Conservation (phyloP, 2,113 vertebrate species). For the Catharus bicknelli region DNA sequence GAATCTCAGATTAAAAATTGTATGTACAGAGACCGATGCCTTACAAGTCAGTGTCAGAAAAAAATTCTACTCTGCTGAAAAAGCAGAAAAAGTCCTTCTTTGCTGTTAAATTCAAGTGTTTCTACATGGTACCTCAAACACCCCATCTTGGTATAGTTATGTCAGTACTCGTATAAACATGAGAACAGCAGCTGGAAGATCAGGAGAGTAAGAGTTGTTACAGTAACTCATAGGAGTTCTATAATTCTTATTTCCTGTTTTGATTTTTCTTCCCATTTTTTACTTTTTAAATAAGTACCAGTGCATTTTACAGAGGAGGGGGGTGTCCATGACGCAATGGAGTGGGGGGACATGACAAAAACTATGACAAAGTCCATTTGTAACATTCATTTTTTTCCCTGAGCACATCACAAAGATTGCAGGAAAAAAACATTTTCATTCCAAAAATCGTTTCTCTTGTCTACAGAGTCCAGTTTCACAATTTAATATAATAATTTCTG, state of each 20-base stretch:
- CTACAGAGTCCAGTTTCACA: neutral
- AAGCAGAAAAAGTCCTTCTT: neutral
- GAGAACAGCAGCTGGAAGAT: neutral
- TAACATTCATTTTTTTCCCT: neutral
- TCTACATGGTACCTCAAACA: neutral
- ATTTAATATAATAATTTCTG: neutral
- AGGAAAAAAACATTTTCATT: neutral
- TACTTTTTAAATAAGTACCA: neutral
- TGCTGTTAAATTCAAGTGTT: neutral
- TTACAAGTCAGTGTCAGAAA: neutral
- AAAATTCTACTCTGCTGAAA: neutral
- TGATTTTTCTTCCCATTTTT: neutral
- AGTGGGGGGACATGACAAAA: neutral
- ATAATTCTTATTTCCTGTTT: neutral
- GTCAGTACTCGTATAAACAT: neutral
- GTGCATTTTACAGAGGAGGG: neutral
- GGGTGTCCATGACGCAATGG: accelerated
- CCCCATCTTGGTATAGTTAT: neutral
- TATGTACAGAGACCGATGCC: neutral
- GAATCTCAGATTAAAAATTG: neutral
- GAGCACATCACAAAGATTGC: neutral
- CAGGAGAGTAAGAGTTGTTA: neutral
- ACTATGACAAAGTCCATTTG: neutral
- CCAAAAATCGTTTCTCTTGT: neutral
- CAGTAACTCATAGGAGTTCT: neutral